phyloP scores from a whole-genome alignment of 2,888 invertebrate species.

The Noctua fimbriata region DNA sequence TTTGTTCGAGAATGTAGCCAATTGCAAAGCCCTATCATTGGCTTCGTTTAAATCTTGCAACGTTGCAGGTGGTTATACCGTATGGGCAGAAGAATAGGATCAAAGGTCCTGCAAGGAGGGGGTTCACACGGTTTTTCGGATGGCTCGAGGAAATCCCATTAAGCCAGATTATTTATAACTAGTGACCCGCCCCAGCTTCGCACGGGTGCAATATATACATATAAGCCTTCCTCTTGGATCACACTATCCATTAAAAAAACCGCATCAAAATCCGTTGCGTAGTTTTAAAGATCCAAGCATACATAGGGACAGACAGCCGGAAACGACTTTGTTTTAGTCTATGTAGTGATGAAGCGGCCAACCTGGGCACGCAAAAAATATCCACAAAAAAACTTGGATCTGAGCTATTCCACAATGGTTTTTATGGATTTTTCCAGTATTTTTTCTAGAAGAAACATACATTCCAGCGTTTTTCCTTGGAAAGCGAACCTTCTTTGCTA shows the following conservation, averaged over 20 bases:
- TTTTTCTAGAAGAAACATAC: background rate
- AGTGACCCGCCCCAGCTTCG: too few species aligned
- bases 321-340: too few species aligned
- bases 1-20: background rate
- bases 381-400: background rate
- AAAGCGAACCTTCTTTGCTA: conserved; percentile 22
- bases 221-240: too few species aligned
- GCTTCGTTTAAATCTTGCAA: background rate
- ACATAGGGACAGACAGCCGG: too few species aligned
- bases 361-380: background rate
- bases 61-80: background rate
- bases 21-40: background rate
- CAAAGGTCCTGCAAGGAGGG: background rate
- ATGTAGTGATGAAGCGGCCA: background rate
- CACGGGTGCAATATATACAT: too few species aligned
- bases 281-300: too few species aligned
- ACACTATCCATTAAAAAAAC: too few species aligned
- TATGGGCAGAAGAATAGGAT: background rate
- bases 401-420: background rate
- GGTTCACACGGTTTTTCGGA: background rate
- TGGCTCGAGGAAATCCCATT: background rate
- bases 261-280: too few species aligned
- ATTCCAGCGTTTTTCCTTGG: background rate
- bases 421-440: background rate
- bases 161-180: background rate